phyloP scores from a whole-genome alignment of 2,888 invertebrate genomes.

The Xestobium rufovillosum region DNA sequence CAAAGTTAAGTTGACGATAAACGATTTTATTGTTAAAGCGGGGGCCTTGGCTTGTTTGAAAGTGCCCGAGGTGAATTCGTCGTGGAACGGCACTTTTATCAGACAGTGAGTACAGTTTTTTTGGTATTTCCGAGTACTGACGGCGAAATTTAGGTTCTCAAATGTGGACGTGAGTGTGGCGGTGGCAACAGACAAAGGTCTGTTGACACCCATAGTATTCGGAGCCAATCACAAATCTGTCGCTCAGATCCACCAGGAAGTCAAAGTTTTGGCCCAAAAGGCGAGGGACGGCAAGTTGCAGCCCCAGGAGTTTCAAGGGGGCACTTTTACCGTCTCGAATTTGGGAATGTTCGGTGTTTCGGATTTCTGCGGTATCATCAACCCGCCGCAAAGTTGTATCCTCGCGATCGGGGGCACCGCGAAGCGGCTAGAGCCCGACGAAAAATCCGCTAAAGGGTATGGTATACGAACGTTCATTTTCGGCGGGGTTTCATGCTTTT shows the following conservation, averaged over 20 bases:
- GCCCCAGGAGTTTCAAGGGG: constrained; percentile 94
- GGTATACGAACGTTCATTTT: constrained; percentile 22
- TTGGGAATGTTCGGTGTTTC: constrained; percentile 90
- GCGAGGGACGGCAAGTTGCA: constrained; percentile 84
- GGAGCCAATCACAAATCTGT: constrained; percentile 86
- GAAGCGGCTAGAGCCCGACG: constrained; percentile 65
- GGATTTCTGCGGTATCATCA: constrained; percentile 88
- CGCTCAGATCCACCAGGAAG: constrained; percentile 69
- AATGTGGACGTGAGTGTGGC: constrained; percentile 95
- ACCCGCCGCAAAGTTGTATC: constrained; percentile 93
- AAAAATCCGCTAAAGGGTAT: constrained; percentile 69
- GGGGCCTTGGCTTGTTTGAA: constrained; percentile 80
- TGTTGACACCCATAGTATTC: constrained; percentile 95
- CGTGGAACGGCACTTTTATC: constrained; percentile 90
- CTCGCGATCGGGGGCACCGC: constrained; percentile 82
- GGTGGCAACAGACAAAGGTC: constrained; percentile 88
- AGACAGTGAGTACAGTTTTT: constrained; percentile 59
- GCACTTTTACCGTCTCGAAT: constrained; percentile 91
- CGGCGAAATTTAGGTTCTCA: constrained; percentile 57
- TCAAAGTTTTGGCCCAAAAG: constrained; percentile 74
- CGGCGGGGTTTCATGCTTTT: constrained; percentile 12
- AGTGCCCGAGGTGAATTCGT: constrained; percentile 89
- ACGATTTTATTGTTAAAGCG: constrained; percentile 94
- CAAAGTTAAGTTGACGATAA: constrained; percentile 82
- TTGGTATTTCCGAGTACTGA: not conserved